Conservation (phyloP, 2,113 vertebrate genomes). For the Tragelaphus strepsiceros region DNA sequence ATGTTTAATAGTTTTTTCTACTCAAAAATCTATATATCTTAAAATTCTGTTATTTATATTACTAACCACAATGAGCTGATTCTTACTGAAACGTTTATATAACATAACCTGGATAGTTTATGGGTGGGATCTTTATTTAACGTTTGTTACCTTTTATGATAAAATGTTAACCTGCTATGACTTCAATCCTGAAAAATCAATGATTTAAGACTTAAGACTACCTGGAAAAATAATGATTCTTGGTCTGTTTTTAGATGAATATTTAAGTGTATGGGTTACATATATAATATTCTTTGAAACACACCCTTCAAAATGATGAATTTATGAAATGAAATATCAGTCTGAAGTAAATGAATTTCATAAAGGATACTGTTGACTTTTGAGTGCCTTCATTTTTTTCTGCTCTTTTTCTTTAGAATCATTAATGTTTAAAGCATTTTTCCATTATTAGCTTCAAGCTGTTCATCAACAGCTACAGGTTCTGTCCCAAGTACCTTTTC, state of each 20-base stretch:
- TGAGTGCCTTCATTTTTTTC: not conserved
- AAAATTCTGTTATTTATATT: not conserved
- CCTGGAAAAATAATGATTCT: constrained; percentile 19
- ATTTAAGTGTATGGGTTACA: constrained; percentile 4
- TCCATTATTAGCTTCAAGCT: constrained; percentile 82
- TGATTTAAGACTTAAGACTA: constrained; percentile 5
- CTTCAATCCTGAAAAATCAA: not conserved
- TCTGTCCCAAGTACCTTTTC: constrained; percentile 80
- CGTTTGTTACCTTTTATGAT: not conserved
- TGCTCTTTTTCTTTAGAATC: constrained; percentile 26
- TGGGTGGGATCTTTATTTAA: not conserved
- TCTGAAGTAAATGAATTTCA: constrained; percentile 26
- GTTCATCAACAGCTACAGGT: constrained; percentile 85
- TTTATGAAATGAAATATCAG: constrained; percentile 30
- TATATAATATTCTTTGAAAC: not conserved
- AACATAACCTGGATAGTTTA: not conserved
- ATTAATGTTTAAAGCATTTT: constrained; percentile 39
- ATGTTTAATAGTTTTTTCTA: not conserved
- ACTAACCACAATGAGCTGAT: constrained; percentile 1
- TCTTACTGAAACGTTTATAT: not conserved
- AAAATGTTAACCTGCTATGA: constrained; percentile 21
- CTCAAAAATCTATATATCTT: not conserved
- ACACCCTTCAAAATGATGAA: not conserved
- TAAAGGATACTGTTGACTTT: not conserved
- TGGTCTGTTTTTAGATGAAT: not conserved